phyloP scores from a whole-genome alignment of 2,113 vertebrate species.

The Australoheros scitulus region DNA sequence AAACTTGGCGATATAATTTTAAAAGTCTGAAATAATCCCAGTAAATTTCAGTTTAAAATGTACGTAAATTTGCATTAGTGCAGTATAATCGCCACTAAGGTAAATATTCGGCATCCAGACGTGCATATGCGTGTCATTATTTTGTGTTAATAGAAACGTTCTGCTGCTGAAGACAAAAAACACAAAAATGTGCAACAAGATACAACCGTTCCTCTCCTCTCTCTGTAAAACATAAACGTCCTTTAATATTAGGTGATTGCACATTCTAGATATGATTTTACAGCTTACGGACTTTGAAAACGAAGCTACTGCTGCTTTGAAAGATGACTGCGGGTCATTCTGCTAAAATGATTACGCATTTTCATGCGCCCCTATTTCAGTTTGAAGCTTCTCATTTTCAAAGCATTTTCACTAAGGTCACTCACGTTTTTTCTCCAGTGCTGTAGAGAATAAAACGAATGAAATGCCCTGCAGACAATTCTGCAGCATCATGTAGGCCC shows the following conservation, averaged over 20 bases:
- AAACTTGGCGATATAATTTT: fast-evolving
- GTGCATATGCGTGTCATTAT: not conserved
- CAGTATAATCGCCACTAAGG: not conserved
- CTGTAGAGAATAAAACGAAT: not conserved
- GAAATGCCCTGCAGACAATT: not conserved
- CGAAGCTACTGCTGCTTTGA: not conserved
- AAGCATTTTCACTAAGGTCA: not conserved
- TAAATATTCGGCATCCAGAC: not conserved
- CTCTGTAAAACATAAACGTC: not conserved
- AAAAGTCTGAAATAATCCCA: not conserved
- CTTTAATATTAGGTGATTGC: not conserved
- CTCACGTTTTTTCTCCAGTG: not conserved
- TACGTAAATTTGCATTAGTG: not conserved
- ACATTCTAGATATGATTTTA: not conserved
- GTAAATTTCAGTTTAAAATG: not conserved
- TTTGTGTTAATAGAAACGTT: not conserved
- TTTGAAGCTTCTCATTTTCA: not conserved
- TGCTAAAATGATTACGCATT: not conserved
- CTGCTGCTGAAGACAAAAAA: not conserved
- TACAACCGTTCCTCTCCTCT: not conserved
- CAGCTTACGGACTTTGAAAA: not conserved
- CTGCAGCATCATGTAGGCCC: not conserved
- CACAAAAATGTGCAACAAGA: not conserved
- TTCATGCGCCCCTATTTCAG: not conserved
- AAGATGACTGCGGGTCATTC: not conserved